A percentile compares a stretch with the other conserved stretches of the same genome.
Evolutionary conservation across 2,888 invertebrate genomes (phyloP).

Genomic region (Hofmannophila pseudospretella): DNA sequence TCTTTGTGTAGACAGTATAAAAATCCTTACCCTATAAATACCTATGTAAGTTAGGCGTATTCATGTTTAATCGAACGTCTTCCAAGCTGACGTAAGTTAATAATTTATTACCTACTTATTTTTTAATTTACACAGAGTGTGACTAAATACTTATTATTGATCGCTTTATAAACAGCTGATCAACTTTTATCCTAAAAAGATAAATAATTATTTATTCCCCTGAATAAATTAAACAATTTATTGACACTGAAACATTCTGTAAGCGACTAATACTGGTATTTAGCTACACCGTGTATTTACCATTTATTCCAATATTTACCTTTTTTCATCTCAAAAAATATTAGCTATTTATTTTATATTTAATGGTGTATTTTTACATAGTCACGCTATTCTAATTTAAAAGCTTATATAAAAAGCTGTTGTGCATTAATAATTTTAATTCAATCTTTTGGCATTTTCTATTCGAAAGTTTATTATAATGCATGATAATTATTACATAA

Average conservation of each 20-base stretch:
- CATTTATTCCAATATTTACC: no score
- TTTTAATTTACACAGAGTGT: conserved; percentile 8
- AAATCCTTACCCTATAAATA: conserved; percentile 43
- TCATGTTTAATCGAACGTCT: conserved; percentile 75
- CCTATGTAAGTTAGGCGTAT: conserved; percentile 63
- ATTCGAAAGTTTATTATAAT: conserved; percentile 15
- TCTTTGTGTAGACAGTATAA: conserved; percentile 33
- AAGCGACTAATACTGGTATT: no score
- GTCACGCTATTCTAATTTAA: no score
- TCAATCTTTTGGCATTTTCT: background rate
- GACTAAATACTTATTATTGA: background rate
- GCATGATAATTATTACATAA: conserved; percentile 30
- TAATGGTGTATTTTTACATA: no score
- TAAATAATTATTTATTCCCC: no score
- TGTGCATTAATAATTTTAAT: background rate
- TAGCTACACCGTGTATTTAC: no score
- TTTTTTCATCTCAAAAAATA: no score
- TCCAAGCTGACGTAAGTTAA: conserved; percentile 73
- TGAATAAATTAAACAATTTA: no score
- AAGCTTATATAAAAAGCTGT: no score
- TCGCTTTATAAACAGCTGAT: background rate
- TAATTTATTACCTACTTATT: conserved; percentile 7
- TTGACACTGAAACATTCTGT: no score
- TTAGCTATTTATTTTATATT: background rate
- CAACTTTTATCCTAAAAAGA: no score